phyloP scores from a whole-genome alignment of 2,888 invertebrate species.

The Idaea straminata region DNA sequence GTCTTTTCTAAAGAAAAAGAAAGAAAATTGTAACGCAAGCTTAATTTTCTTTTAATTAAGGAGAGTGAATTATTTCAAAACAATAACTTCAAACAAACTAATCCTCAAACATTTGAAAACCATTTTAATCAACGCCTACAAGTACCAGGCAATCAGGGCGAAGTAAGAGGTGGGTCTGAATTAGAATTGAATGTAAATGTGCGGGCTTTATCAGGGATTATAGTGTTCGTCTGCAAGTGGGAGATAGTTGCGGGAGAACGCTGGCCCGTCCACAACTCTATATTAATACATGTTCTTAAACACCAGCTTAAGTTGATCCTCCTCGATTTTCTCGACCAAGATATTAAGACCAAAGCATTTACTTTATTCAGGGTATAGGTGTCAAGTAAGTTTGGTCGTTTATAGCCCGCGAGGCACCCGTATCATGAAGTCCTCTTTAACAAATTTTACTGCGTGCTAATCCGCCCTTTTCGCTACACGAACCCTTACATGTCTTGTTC shows the following conservation, averaged over 20 bases:
- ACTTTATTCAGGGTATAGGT: background rate
- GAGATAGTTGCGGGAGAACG: slow-evolving; percentile 71
- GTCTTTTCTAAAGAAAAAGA: slow-evolving; percentile 9
- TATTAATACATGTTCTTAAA: slow-evolving; percentile 52
- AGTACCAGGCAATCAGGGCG: slow-evolving; percentile 72
- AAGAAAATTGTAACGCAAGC: background rate
- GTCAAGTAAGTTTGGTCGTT: slow-evolving; percentile 41
- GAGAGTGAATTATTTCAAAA: background rate
- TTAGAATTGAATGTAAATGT: slow-evolving; percentile 82
- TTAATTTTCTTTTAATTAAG: background rate
- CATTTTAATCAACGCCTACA: slow-evolving; percentile 73
- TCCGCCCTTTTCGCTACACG: slow-evolving; percentile 66
- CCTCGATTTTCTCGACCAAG: slow-evolving; percentile 3
- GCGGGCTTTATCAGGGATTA: slow-evolving; percentile 82
- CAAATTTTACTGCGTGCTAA: slow-evolving; percentile 77
- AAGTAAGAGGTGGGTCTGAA: slow-evolving; percentile 70
- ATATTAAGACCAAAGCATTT: background rate
- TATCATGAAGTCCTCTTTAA: slow-evolving; percentile 67
- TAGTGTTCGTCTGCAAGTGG: slow-evolving; percentile 77
- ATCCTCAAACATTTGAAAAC: slow-evolving; percentile 32
- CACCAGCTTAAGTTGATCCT: slow-evolving; percentile 39
- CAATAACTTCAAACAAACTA: background rate
- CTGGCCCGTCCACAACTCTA: slow-evolving; percentile 56
- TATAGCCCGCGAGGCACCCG: slow-evolving; percentile 61
- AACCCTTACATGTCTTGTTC: slow-evolving; percentile 69